These are phyloP conservation scores for Solen grandis DNA, from an alignment of 1,140 invertebrate species.

Conservation along the genomic window DNA sequence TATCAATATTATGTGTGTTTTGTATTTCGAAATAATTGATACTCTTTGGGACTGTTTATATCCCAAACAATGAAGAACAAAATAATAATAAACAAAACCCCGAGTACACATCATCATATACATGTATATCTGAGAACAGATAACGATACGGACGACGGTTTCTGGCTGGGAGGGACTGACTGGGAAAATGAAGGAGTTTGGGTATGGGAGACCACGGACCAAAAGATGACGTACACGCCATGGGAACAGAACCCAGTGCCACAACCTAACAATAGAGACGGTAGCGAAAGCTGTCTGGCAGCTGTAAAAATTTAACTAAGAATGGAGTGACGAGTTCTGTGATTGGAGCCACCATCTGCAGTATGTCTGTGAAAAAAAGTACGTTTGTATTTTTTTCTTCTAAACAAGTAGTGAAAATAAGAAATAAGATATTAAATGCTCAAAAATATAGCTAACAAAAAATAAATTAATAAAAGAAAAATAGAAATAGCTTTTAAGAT, in stretches of 20 bases:
- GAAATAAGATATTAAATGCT: no score
- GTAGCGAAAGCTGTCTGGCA: slow-evolving; percentile 26
- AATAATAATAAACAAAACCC: no score
- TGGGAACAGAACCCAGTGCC: slow-evolving; percentile 4
- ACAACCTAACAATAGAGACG: slow-evolving; percentile 30
- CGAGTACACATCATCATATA: no score
- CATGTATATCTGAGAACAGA: neutral
- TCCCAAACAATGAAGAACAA: no score
- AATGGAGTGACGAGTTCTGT: slow-evolving; percentile 35
- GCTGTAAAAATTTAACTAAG: slow-evolving; percentile 23
- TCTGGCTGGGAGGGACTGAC: slow-evolving; percentile 18
- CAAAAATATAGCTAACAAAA: no score
- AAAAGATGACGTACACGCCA: neutral
- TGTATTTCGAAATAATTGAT: no score
- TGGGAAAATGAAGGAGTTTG: slow-evolving; percentile 1
- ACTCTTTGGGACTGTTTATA: no score
- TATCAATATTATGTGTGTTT: no score
- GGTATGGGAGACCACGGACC: slow-evolving; percentile 17
- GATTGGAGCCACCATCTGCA: slow-evolving; percentile 9
- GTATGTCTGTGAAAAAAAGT: slow-evolving; percentile 27
- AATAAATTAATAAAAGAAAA: no score
- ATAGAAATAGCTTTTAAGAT: no score
- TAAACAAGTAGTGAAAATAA: no score
- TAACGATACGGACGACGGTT: slow-evolving; percentile 8
- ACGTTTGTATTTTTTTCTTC: neutral